Base-by-base conservation (phyloP, 2,888 invertebrate genomes). In the Seladonia tumulorum region DNA sequence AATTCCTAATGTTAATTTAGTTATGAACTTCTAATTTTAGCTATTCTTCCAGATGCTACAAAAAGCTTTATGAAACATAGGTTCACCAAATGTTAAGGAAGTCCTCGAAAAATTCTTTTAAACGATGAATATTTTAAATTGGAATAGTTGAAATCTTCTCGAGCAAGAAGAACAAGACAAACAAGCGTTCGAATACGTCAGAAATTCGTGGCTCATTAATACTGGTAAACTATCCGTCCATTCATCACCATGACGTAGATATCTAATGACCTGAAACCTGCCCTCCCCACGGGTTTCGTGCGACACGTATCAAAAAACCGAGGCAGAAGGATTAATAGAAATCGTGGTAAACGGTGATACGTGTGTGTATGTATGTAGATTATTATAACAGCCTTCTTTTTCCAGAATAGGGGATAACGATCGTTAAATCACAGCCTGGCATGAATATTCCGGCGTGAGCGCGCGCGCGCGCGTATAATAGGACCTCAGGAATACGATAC, bases 401-500 rank as follows among this genome's bases (percentile, higher is more conserved):
- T 22, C 60, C 18, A n/a, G 10, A 66, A 14, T 74, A 39, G 7
- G 39, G 16, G 82, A 81, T 83, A 83, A 70, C 72, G 68, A 70
- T 77, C 77, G 42, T 25, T 53, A 72, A 82, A 76, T 76, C 45
- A 39, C 73, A 42, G 63, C 45, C 47, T 4, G 29, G 29, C 73
- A 83, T 74, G 77, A 83, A 83, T 83, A 83, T 77, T 83, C 60
- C 68, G 25, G 8, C 57, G 35, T 35, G 35, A 4, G 42, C 35
- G 68, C 22, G 35, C 35, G 42, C 35, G 68, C 22, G 66, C 18
- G 16, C 60, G 47, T 74, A 42, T 77, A 42, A 70, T 42, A 60
- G 16, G 47, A 42, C 66, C 57, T 73, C 14, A 45, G 70, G 68
- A 79, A 72, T 80, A 42, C 73, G 76, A 60, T 45, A 76, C 72